phyloP scores from a whole-genome alignment of 2,113 vertebrate species.

The Oxyura jamaicensis region DNA sequence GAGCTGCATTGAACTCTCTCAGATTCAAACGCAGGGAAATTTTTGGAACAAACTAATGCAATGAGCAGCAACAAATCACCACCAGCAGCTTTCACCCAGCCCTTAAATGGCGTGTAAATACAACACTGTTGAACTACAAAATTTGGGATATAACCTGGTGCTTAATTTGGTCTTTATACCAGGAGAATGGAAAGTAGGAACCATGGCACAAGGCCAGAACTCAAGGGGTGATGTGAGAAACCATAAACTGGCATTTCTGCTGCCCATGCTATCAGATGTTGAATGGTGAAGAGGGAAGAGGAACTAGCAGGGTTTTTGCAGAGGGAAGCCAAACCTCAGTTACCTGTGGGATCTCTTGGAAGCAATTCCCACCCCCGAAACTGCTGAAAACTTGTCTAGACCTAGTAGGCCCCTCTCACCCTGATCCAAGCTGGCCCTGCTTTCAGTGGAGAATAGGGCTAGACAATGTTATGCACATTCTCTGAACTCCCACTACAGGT shows the following conservation, averaged over 20 bases:
- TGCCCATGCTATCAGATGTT: fast-evolving
- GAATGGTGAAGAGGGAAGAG: background rate
- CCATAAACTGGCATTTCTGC: background rate
- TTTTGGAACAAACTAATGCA: background rate
- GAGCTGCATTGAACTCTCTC: background rate
- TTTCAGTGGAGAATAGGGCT: background rate
- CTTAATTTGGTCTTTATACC: background rate
- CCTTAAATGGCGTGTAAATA: background rate
- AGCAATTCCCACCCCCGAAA: background rate
- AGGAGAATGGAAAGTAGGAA: background rate
- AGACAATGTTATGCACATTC: background rate
- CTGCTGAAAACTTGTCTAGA: background rate
- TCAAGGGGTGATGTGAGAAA: background rate
- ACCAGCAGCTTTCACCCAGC: background rate
- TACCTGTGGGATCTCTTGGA: background rate
- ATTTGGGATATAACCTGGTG: background rate
- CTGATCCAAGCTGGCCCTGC: background rate
- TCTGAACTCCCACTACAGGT: background rate
- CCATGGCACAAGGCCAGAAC: background rate
- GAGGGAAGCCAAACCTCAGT: background rate
- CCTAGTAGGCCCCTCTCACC: background rate
- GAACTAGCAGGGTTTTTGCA: fast-evolving
- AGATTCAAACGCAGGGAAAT: background rate
- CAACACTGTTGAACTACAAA: background rate
- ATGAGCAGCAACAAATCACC: background rate